These are phyloP conservation scores for Hydropotes inermis DNA, from an alignment of 2,113 vertebrate genomes.

Conservation along the genomic window DNA sequence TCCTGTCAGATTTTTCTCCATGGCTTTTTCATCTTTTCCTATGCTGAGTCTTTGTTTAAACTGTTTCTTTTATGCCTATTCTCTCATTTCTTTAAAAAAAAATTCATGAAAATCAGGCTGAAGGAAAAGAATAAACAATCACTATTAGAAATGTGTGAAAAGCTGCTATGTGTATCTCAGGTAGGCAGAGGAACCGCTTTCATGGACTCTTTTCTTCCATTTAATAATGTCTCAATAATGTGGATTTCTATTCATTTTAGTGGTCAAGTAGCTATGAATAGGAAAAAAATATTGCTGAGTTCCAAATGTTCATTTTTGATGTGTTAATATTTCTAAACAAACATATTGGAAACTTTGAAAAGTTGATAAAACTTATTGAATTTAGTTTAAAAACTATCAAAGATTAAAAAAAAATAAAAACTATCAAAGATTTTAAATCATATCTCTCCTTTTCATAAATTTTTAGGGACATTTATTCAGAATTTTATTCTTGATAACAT, in stretches of 20 bases:
- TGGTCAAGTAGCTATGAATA: background rate
- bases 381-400: background rate
- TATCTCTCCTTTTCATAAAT: background rate
- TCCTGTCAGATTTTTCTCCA: conserved; percentile 58
- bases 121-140: background rate
- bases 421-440: background rate
- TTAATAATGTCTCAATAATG: background rate
- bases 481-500: background rate
- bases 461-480: background rate
- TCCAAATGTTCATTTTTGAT: background rate
- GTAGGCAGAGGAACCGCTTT: background rate
- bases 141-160: background rate
- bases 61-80: conserved; percentile 8
- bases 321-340: background rate
- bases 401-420: background rate
- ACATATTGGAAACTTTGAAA: background rate
- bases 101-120: background rate
- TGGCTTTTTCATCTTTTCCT: conserved; percentile 39
- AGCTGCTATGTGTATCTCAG: background rate
- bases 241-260: background rate
- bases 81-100: background rate
- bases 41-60: conserved; percentile 38
- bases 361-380: background rate
- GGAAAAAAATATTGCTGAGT: background rate
- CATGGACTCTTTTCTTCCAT: rapidly evolving